Conservation (phyloP, 1,140 invertebrate species). For the Macrostomum lignano region DNA sequence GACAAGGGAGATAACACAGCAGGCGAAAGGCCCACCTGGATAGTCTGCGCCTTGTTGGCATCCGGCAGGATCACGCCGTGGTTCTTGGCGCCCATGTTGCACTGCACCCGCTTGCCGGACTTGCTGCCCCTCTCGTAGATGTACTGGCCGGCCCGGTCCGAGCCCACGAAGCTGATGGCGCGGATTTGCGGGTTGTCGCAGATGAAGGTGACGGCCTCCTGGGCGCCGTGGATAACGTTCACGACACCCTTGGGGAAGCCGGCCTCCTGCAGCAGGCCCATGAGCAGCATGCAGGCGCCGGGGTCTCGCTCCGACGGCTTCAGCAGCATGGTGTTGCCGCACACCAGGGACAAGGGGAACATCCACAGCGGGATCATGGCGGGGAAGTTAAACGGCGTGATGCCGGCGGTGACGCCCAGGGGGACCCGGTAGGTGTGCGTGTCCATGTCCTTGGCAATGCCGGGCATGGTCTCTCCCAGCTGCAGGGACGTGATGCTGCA, state of each 20-base stretch:
- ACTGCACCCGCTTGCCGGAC: constrained; percentile 77
- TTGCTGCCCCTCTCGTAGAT: constrained; percentile 67
- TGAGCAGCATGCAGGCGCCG: constrained; percentile 68
- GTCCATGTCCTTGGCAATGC: constrained; percentile 54
- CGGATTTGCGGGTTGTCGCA: constrained; percentile 79
- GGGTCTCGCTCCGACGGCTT: constrained; percentile 88
- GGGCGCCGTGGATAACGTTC: constrained; percentile 79
- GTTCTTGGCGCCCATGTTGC: constrained; percentile 96
- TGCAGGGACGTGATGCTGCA: constrained; percentile 64
- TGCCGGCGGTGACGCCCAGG: constrained; percentile 57
- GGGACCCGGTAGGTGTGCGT: constrained; percentile 50
- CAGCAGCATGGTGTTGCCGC: constrained; percentile 45
- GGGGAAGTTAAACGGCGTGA: constrained; percentile 54
- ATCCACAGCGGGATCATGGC: constrained; percentile 99
- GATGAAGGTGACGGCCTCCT: constrained; percentile 76
- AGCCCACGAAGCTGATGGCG: constrained; percentile 92
- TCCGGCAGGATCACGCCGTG: constrained; percentile 85
- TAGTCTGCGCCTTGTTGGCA: constrained; percentile 77
- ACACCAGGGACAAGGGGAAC: constrained; percentile 69
- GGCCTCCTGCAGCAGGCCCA: constrained; percentile 56
- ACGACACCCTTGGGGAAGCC: constrained; percentile 72
- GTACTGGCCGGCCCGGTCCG: constrained; percentile 71
- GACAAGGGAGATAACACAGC: too few relatives aligned
- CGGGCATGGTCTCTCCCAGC: constrained; percentile 62
- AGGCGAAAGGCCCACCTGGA: too few relatives aligned